Evolutionary conservation across 2,888 invertebrate species (phyloP).

Genomic region (Lucinisca nassula): DNA sequence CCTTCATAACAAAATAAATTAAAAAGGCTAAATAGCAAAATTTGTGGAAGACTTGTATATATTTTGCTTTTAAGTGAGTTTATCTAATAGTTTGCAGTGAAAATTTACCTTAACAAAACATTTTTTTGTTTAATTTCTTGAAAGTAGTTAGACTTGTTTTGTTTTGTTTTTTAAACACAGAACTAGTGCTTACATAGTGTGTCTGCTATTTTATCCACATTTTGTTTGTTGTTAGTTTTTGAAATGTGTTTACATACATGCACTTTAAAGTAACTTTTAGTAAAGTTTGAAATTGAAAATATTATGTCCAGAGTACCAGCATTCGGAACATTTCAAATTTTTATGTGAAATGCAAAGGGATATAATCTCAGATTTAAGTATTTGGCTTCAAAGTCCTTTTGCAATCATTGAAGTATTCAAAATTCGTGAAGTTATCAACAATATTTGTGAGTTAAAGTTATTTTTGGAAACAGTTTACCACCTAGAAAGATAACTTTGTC

Average conservation of each 20-base stretch:
- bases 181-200: background rate
- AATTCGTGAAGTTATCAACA: no score
- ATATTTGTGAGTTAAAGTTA: no score
- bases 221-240: background rate
- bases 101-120: background rate
- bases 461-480: no score
- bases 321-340: background rate
- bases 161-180: background rate
- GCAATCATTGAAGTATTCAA: no score
- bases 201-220: slow-evolving; percentile 1
- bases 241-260: slow-evolving; percentile 6
- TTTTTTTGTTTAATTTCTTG: background rate
- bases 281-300: background rate
- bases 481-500: no score
- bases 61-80: background rate
- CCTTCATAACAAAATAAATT: no score
- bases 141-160: background rate
- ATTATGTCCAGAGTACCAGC: background rate
- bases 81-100: slow-evolving; percentile 12
- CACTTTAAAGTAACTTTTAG: background rate
- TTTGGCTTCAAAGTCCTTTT: background rate
- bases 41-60: background rate
- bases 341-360: slow-evolving; percentile 8
- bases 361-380: no score
- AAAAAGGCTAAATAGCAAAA: no score